phyloP scores from a whole-genome alignment of 2,888 invertebrate genomes.

The Brenthis daphne region DNA sequence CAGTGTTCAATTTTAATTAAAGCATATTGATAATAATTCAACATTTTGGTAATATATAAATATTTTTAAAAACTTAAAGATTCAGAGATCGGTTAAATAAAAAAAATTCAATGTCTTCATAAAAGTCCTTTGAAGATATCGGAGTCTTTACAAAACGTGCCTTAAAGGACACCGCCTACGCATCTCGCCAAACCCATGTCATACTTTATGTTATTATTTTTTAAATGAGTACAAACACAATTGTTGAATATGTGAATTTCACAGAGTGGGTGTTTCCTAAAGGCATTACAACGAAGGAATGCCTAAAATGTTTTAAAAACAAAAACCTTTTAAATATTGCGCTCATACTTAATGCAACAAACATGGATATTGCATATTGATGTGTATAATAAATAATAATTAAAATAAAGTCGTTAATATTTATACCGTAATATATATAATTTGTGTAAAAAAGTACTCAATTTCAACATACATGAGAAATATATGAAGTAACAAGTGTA shows the following conservation, averaged over 20 bases:
- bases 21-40: not conserved
- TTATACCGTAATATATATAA: too few species aligned
- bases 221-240: constrained; percentile 19
- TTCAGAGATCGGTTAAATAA: not conserved
- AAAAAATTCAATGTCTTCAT: not conserved
- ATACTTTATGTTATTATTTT: constrained; percentile 26
- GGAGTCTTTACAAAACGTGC: constrained; percentile 7
- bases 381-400: not conserved
- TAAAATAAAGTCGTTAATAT: not conserved
- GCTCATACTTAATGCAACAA: not conserved
- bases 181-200: constrained; percentile 12
- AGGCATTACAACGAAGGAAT: constrained; percentile 19
- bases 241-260: constrained; percentile 24
- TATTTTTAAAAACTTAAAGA: not conserved
- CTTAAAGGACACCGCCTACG: constrained; percentile 27
- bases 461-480: too few species aligned
- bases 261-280: constrained; percentile 17
- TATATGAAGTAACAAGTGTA: too few species aligned
- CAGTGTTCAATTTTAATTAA: too few species aligned
- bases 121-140: not conserved
- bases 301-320: constrained; percentile 21
- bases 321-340: constrained; percentile 11
- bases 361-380: not conserved
- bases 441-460: too few species aligned
- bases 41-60: not conserved